Evolutionary conservation across 2,888 invertebrate species (phyloP).

Genomic region (Caenorhabditis afra): DNA sequence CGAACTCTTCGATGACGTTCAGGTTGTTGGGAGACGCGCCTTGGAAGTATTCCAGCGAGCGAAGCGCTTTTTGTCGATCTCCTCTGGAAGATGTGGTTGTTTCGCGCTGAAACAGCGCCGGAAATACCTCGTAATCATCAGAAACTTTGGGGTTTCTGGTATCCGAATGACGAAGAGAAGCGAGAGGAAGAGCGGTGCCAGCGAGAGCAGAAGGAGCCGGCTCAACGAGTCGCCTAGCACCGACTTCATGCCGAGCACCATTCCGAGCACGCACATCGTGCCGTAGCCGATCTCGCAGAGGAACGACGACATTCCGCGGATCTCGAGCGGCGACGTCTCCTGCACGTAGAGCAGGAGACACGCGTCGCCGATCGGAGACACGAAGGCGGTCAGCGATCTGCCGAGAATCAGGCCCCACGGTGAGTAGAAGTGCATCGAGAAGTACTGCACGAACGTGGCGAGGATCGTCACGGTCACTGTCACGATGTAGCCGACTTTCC

Average conservation of each 20-base stretch:
- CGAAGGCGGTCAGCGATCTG: slow-evolving; percentile 70
- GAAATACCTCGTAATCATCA: slow-evolving; percentile 71
- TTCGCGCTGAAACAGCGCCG: background rate
- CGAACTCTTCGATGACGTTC: slow-evolving; percentile 63
- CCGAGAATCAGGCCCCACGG: slow-evolving; percentile 74
- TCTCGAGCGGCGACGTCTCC: slow-evolving; percentile 72
- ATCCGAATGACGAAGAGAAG: slow-evolving; percentile 70
- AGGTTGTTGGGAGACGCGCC: slow-evolving; percentile 65
- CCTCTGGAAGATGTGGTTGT: slow-evolving; percentile 52
- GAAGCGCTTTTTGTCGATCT: slow-evolving; percentile 64
- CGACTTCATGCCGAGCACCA: slow-evolving; percentile 73
- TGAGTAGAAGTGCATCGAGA: slow-evolving; percentile 60
- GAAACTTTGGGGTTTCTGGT: slow-evolving; percentile 76
- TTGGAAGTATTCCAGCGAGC: slow-evolving; percentile 75
- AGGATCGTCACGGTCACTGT: slow-evolving; percentile 62
- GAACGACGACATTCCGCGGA: slow-evolving; percentile 74
- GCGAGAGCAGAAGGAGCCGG: slow-evolving; percentile 69
- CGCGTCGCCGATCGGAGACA: slow-evolving; percentile 74
- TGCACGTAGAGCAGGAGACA: slow-evolving; percentile 75
- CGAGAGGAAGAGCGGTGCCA: slow-evolving; percentile 69
- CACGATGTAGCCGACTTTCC: slow-evolving; percentile 76
- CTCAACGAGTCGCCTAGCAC: slow-evolving; percentile 73
- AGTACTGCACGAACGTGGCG: slow-evolving; percentile 67
- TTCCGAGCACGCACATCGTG: slow-evolving; percentile 74
- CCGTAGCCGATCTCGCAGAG: slow-evolving; percentile 77